Base-by-base conservation (phyloP, 92 coral and sea anemone species). In the Phenganax stokvisi region DNA sequence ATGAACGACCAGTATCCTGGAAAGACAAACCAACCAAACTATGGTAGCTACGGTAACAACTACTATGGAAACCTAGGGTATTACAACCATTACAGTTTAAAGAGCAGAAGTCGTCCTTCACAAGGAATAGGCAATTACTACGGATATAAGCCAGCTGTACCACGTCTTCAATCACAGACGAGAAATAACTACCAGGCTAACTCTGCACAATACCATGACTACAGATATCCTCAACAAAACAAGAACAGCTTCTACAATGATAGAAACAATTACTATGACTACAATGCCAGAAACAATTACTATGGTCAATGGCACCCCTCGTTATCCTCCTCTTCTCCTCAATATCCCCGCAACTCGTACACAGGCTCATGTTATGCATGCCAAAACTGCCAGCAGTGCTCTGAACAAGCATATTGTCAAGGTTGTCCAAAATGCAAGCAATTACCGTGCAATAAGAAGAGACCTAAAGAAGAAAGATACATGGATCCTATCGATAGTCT, bases 341-440 rank as follows among this genome's bases (percentile, higher is more conserved):
- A 79, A n/a, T 79, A 47, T 52, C 83, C 83, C 30, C 73, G 65
- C 2, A 79, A 79, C n/a, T 79, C 83, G 31, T 79, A 63, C 56
- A 10, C 54, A 0, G 83, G 74, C 9, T 79, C 87, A 25, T 91
- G 97, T 54, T 75, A 77, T 7, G 81, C 92, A 11, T 91, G 97
- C 57, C 90, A 89, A 68, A 84, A 90, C 37, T 91, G 97, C 66
- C 85, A 76, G 10, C 91, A 89, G 69, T 91, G 97, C 63, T 68
- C 87, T 7, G 76, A 83, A 56, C 84, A 79, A 61, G 89, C 90
- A 8, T 89, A 80, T 62, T 89, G 90, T 59, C 77, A 87, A 59
- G 92, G 91, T 27, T 82, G 88, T 58, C 86, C 89, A 44, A 76
- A 86, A 44, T 94, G 98, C 61, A 90, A 92, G 28, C 20, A 85